Base-by-base conservation (phyloP, 1,140 invertebrate species). In the Melitaea cinxia region DNA sequence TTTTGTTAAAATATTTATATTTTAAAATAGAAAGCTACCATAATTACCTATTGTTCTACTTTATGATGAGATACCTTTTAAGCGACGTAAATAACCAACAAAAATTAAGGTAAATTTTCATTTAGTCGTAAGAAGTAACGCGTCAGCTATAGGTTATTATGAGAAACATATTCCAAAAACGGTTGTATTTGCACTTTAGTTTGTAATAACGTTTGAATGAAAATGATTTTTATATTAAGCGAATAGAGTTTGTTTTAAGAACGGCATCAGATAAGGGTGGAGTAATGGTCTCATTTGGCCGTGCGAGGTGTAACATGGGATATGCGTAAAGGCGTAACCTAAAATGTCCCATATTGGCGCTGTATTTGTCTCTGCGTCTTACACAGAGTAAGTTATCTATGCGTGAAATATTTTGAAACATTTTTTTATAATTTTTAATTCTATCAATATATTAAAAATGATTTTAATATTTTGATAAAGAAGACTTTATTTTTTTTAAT, bases 281-380 rank as follows among this genome's bases (percentile, higher is more conserved):
- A 66, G 72, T 83, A 83, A 86, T 82, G 75, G 74, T 77, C 77
- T 85, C 78, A 83, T 87, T 81, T 84, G 72, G 75, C 73, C 78
- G 73, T 73, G 73, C 53, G 81, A 82, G 77, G 82, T 84, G 79
- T 84, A 77, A 78, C 73, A 74, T 72, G 65, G 74, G 71, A 78
- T 75, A 82, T 75, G 77, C 70, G 70, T 72, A 70, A 61, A 80
- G 68, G 73, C 77, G 73, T 78, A 66, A 68, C 62, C 70, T 70
- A 80, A 47, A 83, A 75, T 82, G 73, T 70, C 66, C 70, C 72
- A 82, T 82, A 85, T 83, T 77, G 72, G 72, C 56, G 64, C 72
- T 56, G 68, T 70, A 60, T 78, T 74, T 66, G 71, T 19, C 55
- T 42, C 53, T 72, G 10, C 6, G 19, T n/a, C 52, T 26, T 59